Percentiles rank a stretch among this genome's conserved stretches.
Evolutionary conservation across 1,140 invertebrate genomes (phyloP).

Genomic region (Drosophila setifemur): DNA sequence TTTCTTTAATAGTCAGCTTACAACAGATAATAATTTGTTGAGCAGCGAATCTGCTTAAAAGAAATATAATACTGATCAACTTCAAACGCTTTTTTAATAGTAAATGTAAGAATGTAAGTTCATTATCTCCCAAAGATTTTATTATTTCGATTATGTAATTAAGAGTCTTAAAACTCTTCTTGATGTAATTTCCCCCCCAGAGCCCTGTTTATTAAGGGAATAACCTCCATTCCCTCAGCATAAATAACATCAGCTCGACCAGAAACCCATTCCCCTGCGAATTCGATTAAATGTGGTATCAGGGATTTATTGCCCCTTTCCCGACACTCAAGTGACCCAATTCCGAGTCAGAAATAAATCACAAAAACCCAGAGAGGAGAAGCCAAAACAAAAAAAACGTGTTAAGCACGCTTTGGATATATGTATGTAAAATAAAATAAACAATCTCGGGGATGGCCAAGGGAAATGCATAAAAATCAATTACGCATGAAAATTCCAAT

Average conservation of each 20-base stretch:
- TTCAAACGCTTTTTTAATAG: no score
- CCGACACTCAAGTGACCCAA: slow-evolving; percentile 50
- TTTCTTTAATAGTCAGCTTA: no score
- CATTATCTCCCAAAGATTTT: no score
- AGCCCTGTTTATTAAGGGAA: background rate
- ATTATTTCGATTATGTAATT: no score
- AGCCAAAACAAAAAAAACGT: slow-evolving; percentile 52
- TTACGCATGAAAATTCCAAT: slow-evolving; percentile 70
- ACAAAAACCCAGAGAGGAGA: slow-evolving; percentile 1
- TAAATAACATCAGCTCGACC: slow-evolving; percentile 11
- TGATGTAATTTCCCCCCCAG: background rate
- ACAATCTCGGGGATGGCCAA: background rate
- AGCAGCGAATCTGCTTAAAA: no score
- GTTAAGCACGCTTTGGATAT: slow-evolving; percentile 64
- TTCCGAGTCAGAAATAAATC: slow-evolving; percentile 40
- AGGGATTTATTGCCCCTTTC: slow-evolving; percentile 8
- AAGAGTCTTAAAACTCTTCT: no score
- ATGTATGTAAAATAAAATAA: slow-evolving; percentile 36
- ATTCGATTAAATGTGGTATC: slow-evolving; percentile 12
- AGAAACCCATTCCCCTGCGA: background rate
- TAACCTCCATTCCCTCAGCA: background rate
- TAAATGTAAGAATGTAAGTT: no score
- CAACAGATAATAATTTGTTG: no score
- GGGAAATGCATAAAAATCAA: slow-evolving; percentile 69
- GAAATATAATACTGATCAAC: no score